These are phyloP conservation scores for Lasioglossum villosulum DNA, from an alignment of 2,888 invertebrate genomes.

Conservation along the genomic window DNA sequence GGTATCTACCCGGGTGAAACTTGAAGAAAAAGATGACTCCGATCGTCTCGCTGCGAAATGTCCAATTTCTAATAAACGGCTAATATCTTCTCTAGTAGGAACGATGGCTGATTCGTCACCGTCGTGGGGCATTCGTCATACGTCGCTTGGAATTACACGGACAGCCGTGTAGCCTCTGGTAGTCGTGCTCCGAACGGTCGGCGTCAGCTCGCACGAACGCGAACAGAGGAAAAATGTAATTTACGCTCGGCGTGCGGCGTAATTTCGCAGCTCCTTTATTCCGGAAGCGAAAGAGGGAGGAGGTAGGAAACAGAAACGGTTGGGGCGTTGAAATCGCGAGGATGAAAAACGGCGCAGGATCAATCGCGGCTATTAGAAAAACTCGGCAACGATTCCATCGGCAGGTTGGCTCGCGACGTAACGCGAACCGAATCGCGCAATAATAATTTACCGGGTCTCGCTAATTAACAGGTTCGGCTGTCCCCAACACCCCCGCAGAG, in stretches of 20 bases:
- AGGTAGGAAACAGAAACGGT: neutral
- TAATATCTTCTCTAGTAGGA: neutral
- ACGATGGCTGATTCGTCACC: neutral
- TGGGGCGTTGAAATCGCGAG: constrained; percentile 1
- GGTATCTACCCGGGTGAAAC: neutral
- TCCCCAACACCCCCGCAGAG: constrained; percentile 2
- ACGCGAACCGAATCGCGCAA: constrained; percentile 42
- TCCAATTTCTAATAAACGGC: constrained; percentile 3
- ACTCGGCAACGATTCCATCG: neutral
- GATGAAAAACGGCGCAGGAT: constrained; percentile 21
- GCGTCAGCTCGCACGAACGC: neutral
- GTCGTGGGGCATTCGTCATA: neutral
- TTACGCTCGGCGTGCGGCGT: constrained; percentile 15
- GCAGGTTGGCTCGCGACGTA: neutral
- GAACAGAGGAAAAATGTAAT: constrained; percentile 15
- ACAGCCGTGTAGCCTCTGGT: neutral
- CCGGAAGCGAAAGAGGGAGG: neutral
- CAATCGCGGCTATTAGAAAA: constrained; percentile 31
- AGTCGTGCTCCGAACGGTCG: neutral
- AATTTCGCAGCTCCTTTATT: constrained; percentile 29
- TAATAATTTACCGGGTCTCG: constrained; percentile 66
- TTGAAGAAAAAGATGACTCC: neutral
- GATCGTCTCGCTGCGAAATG: neutral
- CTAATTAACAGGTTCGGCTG: constrained; percentile 65
- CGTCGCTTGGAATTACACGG: neutral